These are phyloP conservation scores for Drosophila pseudotalamancana DNA, from an alignment of 2,888 invertebrate species.

Conservation along the genomic window DNA sequence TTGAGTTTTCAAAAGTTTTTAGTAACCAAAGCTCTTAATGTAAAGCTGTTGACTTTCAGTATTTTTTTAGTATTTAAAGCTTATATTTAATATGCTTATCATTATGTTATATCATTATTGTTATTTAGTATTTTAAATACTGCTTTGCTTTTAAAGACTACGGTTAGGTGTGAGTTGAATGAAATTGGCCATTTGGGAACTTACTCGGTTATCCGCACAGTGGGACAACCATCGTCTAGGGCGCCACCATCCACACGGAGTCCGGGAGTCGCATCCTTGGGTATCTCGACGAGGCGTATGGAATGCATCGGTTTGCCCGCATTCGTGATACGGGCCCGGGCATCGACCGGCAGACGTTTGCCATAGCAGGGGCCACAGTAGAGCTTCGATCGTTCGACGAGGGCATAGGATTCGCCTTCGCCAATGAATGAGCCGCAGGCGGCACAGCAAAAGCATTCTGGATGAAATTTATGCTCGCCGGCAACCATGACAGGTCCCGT, in stretches of 20 bases:
- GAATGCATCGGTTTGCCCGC: slow-evolving; percentile 89
- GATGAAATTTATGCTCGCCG: slow-evolving; percentile 97
- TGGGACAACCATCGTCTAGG: slow-evolving; percentile 84
- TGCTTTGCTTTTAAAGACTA: neutral
- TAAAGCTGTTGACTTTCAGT: neutral
- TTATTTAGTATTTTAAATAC: neutral
- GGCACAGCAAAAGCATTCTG: slow-evolving; percentile 96
- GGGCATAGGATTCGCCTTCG: slow-evolving; percentile 95
- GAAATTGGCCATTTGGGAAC: slow-evolving; percentile 25
- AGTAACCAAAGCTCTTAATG: too few species aligned
- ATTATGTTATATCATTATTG: neutral
- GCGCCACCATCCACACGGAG: slow-evolving; percentile 85
- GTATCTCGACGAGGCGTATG: slow-evolving; percentile 93
- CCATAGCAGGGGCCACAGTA: slow-evolving; percentile 93
- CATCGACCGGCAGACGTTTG: slow-evolving; percentile 58
- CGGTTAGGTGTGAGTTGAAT: neutral
- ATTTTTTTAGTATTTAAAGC: neutral
- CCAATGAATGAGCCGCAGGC: slow-evolving; percentile 93
- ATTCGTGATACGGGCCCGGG: slow-evolving; percentile 53
- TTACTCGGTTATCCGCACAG: slow-evolving; percentile 90
- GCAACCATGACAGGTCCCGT: slow-evolving; percentile 97
- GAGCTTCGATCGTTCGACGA: slow-evolving; percentile 94
- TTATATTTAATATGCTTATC: neutral
- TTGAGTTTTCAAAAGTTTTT: neutral
- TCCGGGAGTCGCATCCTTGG: slow-evolving; percentile 86